Base-by-base conservation (phyloP, 2,888 invertebrate genomes). In the Sarcophaga subvicina region DNA sequence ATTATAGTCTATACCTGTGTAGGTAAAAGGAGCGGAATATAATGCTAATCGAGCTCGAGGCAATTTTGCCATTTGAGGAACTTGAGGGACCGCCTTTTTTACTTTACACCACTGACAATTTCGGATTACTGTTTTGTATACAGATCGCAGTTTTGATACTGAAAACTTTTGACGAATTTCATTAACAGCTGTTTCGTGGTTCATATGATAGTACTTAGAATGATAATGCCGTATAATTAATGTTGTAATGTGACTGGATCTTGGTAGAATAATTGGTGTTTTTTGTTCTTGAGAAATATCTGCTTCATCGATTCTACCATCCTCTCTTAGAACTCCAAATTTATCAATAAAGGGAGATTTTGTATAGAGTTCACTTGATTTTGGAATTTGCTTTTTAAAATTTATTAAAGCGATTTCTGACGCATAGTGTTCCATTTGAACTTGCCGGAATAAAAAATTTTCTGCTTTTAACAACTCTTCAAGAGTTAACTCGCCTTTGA, bases 241-340 rank as follows among this genome's bases (percentile, higher is more conserved):
- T 54, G 1, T 54, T 4, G 77, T 77, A 49, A 85, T 66, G 37
- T 67, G 45, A 66, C 25, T 80, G 14, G 59, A 77, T 66, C 49
- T 85, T 12, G 83, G 83, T 25, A 86, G 72, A 47, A 83, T 86
- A 49, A 86, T 25, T 3, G 83, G 76, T 2, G 47, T 20, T 67
- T 79, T 62, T 70, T 67, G 79, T 14, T 25, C n/a, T 45, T 60
- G 59, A 5, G 59, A 22, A 59, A 70, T n/a, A 8, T 70, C 17
- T 6, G 73, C 71, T 4, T 69, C 27, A 47, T 71, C 77, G 25
- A 85, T 85, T 73, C 82, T 79, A 27, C 87, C 54, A 54, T 77
- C 63, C n/a, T 60, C 63, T 54, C 78, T 71, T 47, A 83, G n/a
- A 27, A 83, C 25, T 20, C 49, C n/a, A n/a, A 20, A 14, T 8